Evolutionary conservation across 2,888 invertebrate genomes (phyloP), one percentile per base, ranked within the genome.

Genomic region (Watsonalla binaria): DNA sequence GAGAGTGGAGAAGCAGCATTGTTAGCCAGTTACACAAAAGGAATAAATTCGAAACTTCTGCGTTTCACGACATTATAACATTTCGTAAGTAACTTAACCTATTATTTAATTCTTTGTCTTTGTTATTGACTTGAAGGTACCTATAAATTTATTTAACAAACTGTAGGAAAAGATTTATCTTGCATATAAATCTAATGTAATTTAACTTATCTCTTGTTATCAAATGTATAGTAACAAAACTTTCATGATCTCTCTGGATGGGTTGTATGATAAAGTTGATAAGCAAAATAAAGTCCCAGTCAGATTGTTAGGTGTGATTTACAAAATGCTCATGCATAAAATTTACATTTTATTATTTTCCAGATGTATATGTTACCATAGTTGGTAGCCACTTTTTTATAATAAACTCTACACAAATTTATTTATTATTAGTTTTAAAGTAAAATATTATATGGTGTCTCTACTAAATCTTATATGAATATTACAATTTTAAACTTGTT

Each of bases 21-120:
- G 88, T 96, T 68, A 89, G 86, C 69, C 94, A 95, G 75, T 80
- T 97, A 58, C 94, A 94, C 57, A 92, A 93, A 58, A 92, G 97
- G 74, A 96, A 97, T 83, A 94, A 92, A 82, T 92, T 91, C 59
- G 95, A 97, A 90, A 94, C 94, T 24, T 85, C 92, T 57, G 93
- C 94, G 70, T 97, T 96, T 82, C 94, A 94, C 68, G 96, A 96
- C 75, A 92, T 97, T 60, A 94, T 97, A 69, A 85, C 92, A 65
- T 94, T 96, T 84, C 96, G 96, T 97, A 93, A 94, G 96, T 92
- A 77, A 76, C 76, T 69, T 85, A 86, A 86, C 85, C 83, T 82
- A 66, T 64, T 54, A 63, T 42, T 24, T 37, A 37, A 42, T 56
- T 57, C 64, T 69, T 66, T 65, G 61, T 66, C 55, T 61, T 52